phyloP scores from a whole-genome alignment of 2,888 invertebrate genomes.

The Psococerastis gibbosa region DNA sequence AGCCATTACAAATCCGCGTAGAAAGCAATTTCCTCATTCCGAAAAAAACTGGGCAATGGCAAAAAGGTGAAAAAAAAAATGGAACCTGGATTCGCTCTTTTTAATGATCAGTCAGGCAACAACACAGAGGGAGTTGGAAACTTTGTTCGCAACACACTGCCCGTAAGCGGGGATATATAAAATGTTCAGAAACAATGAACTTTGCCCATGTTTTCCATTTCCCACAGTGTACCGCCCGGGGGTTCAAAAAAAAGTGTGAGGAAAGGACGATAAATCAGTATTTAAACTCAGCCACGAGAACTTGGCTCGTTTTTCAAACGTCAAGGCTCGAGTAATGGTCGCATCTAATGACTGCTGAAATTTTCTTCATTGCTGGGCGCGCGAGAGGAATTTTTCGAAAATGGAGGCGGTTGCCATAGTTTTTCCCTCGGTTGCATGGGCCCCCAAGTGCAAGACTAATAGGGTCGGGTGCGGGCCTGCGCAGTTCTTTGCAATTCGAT shows the following conservation, averaged over 20 bases:
- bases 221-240: no score
- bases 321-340: not conserved
- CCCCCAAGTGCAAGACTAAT: not conserved
- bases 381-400: not conserved
- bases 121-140: no score
- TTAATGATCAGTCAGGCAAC: no score
- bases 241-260: not conserved
- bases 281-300: not conserved
- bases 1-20: no score
- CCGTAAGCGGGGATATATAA: no score
- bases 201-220: no score
- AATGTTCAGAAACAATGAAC: not conserved
- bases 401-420: slow-evolving; percentile 3
- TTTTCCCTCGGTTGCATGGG: not conserved
- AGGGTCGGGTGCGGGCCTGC: not conserved
- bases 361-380: not conserved
- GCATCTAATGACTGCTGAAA: not conserved
- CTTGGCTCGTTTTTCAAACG: not conserved
- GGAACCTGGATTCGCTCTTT: no score
- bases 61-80: no score
- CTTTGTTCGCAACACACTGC: not conserved
- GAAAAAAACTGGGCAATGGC: no score
- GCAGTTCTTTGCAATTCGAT: not conserved
- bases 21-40: no score
- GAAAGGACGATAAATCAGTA: not conserved